Evolutionary conservation across 2,888 invertebrate species (phyloP), one percentile per base, ranked within the genome.

Genomic region (Galerucella nymphaeae): DNA sequence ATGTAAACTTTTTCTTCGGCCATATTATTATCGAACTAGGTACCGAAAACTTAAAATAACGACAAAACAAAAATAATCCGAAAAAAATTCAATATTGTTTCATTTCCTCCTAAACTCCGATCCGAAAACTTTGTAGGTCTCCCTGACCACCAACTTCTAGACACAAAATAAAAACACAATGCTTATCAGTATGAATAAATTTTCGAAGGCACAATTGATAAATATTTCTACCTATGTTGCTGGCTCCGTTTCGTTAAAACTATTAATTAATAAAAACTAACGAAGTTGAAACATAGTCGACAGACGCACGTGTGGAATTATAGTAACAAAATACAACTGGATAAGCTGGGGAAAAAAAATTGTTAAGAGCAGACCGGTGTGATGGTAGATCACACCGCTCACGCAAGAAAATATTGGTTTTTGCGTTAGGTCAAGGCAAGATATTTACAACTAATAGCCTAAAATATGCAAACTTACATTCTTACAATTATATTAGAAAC

Each of bases 1-100:
- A 78, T 83, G 77, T 85, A 85, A 48, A 85, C 82, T 69, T 79
- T 80, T 65, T 82, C 81, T 70, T 83, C 82, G 48, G 72, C 73
- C 76, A 76, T 76, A 20, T 66, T 76, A 66, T 66, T 48, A 53
- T n/a, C n/a, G n/a, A n/a, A n/a, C n/a, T n/a, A 72, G 48, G 41
- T 50, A 50, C 55, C 55, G 20, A 38, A 50, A 62, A 55, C 42
- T 64, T 45, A 61, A 67, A 65, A 55, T 66, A 69, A 50, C 50
- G n/a, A 38, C 14, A 42, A 41, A 42, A 16, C 23, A 23, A 69
- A 48, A 18, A n/a, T 42, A 61, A 45, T 23, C 57, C 23, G 48
- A 65, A 65, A 53, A 53, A 41, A 16, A 64, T 20, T 42, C 53
- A 64, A 23, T 38, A 57, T 42, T 13, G 16, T 42, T 23, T 67